A percentile compares a stretch with the other conserved stretches of the same genome.
phyloP scores from a whole-genome alignment of 2,113 vertebrate genomes.

The Pelecanoides urinatrix region DNA sequence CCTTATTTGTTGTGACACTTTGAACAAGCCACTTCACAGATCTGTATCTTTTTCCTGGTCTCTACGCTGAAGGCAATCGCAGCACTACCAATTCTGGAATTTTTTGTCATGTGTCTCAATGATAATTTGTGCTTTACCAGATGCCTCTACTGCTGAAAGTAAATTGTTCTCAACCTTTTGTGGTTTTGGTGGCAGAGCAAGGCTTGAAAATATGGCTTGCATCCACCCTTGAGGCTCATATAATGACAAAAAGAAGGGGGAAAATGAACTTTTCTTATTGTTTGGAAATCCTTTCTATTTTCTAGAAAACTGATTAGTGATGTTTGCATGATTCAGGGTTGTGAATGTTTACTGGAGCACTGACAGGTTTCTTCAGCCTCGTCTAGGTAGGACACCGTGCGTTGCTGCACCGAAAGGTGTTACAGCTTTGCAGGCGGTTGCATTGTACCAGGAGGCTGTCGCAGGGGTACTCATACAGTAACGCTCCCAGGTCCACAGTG shows the following conservation, averaged over 20 bases:
- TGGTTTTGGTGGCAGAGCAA: background rate
- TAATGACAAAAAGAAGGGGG: background rate
- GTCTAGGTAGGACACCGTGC: background rate
- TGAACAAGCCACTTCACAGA: background rate
- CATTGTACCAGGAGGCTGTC: background rate
- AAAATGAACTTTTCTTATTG: background rate
- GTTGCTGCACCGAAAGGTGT: background rate
- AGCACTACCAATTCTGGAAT: background rate
- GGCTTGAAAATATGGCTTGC: background rate
- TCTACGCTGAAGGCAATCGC: background rate
- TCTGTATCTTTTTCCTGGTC: background rate
- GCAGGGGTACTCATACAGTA: fast-evolving
- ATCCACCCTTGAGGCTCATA: background rate
- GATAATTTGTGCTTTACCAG: conserved; percentile 29
- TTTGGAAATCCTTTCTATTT: background rate
- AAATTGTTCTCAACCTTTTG: background rate
- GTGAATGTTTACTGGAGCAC: background rate
- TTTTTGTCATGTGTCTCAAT: background rate
- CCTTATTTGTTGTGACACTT: background rate
- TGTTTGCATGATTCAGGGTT: background rate
- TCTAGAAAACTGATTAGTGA: background rate
- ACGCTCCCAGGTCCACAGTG: background rate
- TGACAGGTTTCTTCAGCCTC: background rate
- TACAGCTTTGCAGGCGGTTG: background rate
- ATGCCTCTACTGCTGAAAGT: background rate